phyloP scores from a whole-genome alignment of 2,888 invertebrate species.

The Camptogramma bilineatum region DNA sequence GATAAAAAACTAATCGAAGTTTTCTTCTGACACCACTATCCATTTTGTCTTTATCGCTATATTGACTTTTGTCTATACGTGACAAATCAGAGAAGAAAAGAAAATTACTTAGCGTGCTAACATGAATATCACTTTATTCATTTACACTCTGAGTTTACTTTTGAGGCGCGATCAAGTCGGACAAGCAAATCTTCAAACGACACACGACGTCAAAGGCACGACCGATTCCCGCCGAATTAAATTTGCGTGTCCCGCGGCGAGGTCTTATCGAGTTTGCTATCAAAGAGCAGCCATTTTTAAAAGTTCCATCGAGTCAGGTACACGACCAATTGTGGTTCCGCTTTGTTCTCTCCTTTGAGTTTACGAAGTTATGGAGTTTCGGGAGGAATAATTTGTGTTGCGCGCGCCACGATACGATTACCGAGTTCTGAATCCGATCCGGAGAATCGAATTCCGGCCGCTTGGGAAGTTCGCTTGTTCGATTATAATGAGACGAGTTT shows the following conservation, averaged over 20 bases:
- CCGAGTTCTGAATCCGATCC: slow-evolving; percentile 77
- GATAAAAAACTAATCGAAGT: no score
- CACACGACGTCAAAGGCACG: slow-evolving; percentile 77
- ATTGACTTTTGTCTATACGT: no score
- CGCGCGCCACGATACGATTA: slow-evolving; percentile 78
- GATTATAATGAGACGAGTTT: slow-evolving; percentile 57
- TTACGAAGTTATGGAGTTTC: slow-evolving; percentile 83
- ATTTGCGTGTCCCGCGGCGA: slow-evolving; percentile 83
- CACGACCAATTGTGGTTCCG: slow-evolving; percentile 80
- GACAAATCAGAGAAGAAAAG: no score
- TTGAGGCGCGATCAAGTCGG: slow-evolving; percentile 41
- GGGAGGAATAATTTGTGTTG: slow-evolving; percentile 81
- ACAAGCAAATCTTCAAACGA: slow-evolving; percentile 70
- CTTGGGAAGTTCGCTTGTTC: slow-evolving; percentile 68
- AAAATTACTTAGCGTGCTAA: neutral
- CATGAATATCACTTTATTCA: neutral
- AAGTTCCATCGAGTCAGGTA: slow-evolving; percentile 80
- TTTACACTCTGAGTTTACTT: slow-evolving; percentile 32
- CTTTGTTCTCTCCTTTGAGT: slow-evolving; percentile 83
- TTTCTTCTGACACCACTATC: no score
- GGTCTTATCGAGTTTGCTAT: slow-evolving; percentile 79
- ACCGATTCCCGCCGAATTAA: slow-evolving; percentile 80
- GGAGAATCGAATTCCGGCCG: slow-evolving; percentile 70
- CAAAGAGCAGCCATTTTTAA: slow-evolving; percentile 84
- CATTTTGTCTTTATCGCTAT: no score